Evolutionary conservation across 2,888 invertebrate genomes (phyloP).

Genomic region (Ganaspis brasiliensis): DNA sequence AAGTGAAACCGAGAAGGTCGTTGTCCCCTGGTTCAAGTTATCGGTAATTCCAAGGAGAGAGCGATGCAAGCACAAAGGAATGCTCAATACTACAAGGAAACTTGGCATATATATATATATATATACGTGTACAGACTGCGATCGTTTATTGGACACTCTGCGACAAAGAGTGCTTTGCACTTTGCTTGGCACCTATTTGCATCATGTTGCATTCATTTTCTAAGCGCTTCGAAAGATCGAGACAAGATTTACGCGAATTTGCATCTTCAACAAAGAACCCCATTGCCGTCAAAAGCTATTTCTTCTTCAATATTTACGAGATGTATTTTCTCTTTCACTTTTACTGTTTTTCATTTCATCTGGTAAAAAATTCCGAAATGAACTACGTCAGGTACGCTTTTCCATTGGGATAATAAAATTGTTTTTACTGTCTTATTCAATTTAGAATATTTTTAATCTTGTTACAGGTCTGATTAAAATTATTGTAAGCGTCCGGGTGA

Average conservation of each 20-base stretch:
- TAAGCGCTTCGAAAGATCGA: constrained; percentile 30
- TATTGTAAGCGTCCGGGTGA: too few relatives aligned
- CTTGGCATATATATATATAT: neutral
- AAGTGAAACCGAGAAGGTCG: constrained; percentile 46
- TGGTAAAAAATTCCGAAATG: neutral
- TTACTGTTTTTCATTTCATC: neutral
- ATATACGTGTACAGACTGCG: neutral
- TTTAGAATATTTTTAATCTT: too few relatives aligned
- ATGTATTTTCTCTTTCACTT: neutral
- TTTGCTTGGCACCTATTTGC: constrained; percentile 63
- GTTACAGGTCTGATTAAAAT: too few relatives aligned
- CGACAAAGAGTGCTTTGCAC: constrained; percentile 66
- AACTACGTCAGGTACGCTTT: neutral
- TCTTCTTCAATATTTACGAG: constrained; percentile 32
- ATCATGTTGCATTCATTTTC: constrained; percentile 53
- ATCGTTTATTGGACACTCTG: constrained; percentile 66
- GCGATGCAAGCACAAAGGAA: constrained; percentile 53
- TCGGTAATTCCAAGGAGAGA: constrained; percentile 58
- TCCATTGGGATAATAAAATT: too few relatives aligned
- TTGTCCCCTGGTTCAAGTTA: constrained; percentile 49
- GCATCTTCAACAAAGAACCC: constrained; percentile 23
- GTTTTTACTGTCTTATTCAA: too few relatives aligned
- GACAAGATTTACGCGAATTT: constrained; percentile 43
- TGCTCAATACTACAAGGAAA: constrained; percentile 50
- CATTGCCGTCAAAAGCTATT: constrained; percentile 25